These are phyloP conservation scores for Bubo blakistoni DNA, from an alignment of 2,113 vertebrate species.

Conservation along the genomic window DNA sequence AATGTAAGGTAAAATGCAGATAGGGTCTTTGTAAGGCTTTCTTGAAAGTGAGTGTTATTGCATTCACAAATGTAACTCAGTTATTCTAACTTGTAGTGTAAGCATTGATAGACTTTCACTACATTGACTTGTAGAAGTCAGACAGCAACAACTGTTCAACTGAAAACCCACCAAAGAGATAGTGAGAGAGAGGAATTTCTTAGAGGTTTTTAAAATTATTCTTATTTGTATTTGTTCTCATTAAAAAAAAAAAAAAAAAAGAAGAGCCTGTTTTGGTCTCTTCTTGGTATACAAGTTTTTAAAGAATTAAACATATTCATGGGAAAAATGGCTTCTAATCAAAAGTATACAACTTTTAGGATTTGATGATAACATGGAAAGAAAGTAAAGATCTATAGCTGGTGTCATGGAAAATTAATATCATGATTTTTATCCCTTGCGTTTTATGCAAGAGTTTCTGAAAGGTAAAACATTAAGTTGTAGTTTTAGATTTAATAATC, in stretches of 20 bases:
- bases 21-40: neutral
- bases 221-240: neutral
- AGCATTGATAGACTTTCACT: neutral
- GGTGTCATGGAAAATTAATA: neutral
- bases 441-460: neutral
- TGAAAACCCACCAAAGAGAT: neutral
- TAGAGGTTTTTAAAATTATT: neutral
- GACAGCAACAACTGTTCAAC: neutral
- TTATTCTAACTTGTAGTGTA: neutral
- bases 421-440: accelerated
- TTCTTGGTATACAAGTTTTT: neutral
- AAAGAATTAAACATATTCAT: neutral
- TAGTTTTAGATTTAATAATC: neutral
- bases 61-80: neutral
- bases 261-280: neutral
- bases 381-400: neutral
- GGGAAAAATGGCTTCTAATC: neutral
- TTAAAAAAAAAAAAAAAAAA: neutral
- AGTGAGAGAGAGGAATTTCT: neutral
- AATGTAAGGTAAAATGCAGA: neutral
- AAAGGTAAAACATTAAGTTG: neutral
- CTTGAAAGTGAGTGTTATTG: neutral
- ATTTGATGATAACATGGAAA: neutral
- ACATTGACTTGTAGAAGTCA: neutral
- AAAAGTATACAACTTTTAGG: neutral